Base-by-base conservation (phyloP, 2,113 vertebrate genomes). In the Malurus melanocephalus region DNA sequence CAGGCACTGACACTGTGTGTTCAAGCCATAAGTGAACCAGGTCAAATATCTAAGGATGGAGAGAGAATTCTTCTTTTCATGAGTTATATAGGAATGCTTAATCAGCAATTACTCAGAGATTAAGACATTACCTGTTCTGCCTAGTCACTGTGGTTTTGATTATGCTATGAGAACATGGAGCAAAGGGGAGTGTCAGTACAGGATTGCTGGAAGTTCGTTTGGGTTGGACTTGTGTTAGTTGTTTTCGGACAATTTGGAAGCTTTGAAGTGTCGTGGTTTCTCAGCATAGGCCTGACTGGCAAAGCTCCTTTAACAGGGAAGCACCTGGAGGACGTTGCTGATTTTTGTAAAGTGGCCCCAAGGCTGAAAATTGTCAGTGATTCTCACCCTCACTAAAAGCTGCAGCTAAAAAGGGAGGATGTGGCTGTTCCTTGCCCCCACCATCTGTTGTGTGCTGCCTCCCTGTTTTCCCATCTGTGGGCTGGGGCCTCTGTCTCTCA, bases 391-490 rank as follows among this genome's bases (percentile, higher is more conserved):
- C 24, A 28, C 33, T 46, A 57, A 80, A 91, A 88, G 69, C 78
- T 3, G 4, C 62, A 76, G 65, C 53, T 83, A 75, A 60, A 68
- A 80, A 74, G 19, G 46, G 33, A 71, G 56, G 19, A 75, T 0
- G 0, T 55, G 57, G 57, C 66, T 23, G 2, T 80, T 57, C 55
- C 49, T 87, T 94, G 90, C 61, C 86, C 92, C 62, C 22, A 23
- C 90, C 92, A 95, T 93, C 88, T 92, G 92, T 42, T 94, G 66
- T 19, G 19, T 81, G 55, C 46, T 72, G 57, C 53, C 69, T 93
- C 65, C 30, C 43, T 94, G 74, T 61, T 91, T 87, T 81, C 42
- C 90, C 89, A 78, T 95, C 85, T 95, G 89, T 77, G 53, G 24
- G 62, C 55, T 75, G 76, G 57, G 57, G 33, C 49, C 76, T 85